Base-by-base conservation (phyloP, 2,888 invertebrate species). In the Rhagonycha fulva region DNA sequence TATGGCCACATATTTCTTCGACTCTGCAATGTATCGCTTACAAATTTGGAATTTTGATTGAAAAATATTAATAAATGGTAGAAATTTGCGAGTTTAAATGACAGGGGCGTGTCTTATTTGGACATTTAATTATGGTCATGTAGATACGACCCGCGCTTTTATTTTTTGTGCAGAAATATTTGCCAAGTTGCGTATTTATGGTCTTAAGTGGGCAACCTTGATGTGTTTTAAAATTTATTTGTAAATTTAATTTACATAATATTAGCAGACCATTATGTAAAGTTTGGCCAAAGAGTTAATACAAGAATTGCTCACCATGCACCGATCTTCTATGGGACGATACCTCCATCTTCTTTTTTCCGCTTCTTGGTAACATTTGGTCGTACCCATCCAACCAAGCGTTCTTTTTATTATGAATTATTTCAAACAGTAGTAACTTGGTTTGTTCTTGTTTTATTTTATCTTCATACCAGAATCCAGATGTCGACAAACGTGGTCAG, bases 181-280 rank as follows among this genome's bases (percentile, higher is more conserved):
- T 66, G 63, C 26, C 63, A 66, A 66, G 63, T 66, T 66, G 23
- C 26, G 63, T 66, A 66, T 66, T 66, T 66, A 66, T 66, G 63
- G n/a, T 66, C 26, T 66, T 24, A 66, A 66, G 19, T 66, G 62
- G 63, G 63, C 63, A 66, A 66, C 63, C 63, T 66, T 24, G 14
- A 66, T 66, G 19, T 26, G 63, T 23, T 66, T 47, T 47, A 47
- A 47, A 47, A 47, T 47, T 47, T 74, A 74, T 74, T 70, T 70
- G 74, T 69, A 70, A 63, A 66, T 68, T 70, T 74, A 32, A 75
- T 75, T 75, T 75, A 24, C 75, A 75, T 75, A 75, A 75, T 75
- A 75, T 75, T 75, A 75, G 70, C 71, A 70, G 60, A 67, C 62
- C 70, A 71, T 75, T 75, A 75, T 70, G 71, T 71, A 75, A 74